Conservation (phyloP, 2,888 invertebrate genomes). For the Baronia brevicornis region DNA sequence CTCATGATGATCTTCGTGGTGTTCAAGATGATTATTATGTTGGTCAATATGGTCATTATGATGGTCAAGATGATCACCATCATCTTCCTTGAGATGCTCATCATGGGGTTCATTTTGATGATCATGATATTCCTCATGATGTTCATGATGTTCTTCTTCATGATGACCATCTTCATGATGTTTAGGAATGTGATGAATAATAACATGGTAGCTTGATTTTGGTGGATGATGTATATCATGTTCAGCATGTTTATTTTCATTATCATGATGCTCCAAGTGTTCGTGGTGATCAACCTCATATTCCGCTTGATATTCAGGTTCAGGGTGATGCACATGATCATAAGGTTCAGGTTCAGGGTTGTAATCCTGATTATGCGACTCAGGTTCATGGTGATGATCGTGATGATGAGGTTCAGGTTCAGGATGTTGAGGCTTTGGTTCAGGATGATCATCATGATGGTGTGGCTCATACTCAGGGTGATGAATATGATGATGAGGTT, state of each 20-base stretch:
- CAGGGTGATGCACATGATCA: constrained; percentile 9
- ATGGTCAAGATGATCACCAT: no score
- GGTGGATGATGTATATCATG: neutral
- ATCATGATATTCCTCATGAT: no score
- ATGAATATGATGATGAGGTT: constrained; percentile 10
- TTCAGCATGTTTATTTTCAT: neutral
- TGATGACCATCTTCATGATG: constrained; percentile 3
- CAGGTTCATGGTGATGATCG: constrained; percentile 7
- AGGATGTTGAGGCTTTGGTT: no score
- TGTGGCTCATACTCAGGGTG: constrained; percentile 15
- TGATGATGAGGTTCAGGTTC: constrained; percentile 20
- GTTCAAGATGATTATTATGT: no score
- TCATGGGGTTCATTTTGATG: no score
- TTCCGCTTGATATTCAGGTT: constrained; percentile 4
- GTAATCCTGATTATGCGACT: constrained; percentile 10
- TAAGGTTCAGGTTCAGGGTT: constrained; percentile 3
- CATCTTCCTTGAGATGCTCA: no score
- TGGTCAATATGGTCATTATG: no score
- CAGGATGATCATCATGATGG: constrained; percentile 24
- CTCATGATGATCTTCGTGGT: no score
- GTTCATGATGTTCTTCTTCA: constrained; percentile 1
- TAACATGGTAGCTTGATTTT: no score
- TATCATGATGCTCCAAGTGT: constrained; percentile 7
- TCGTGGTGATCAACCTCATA: constrained; percentile 5
- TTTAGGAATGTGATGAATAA: no score